phyloP scores from a whole-genome alignment of 2,888 invertebrate genomes.

The Drosophila longiperda region DNA sequence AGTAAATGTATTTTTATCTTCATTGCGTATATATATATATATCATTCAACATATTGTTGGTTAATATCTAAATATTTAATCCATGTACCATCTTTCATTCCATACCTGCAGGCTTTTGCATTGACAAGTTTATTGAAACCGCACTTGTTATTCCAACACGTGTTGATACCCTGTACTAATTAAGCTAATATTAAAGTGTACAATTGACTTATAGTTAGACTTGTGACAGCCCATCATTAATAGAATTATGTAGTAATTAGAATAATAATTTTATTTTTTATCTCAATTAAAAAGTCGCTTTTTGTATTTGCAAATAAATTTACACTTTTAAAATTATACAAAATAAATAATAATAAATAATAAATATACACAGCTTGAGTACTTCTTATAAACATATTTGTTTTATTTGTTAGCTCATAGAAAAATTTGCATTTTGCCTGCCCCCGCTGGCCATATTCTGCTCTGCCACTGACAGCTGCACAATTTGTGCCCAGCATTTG shows the following conservation, averaged over 20 bases:
- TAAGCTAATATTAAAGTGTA: too few relatives aligned
- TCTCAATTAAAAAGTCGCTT: neutral
- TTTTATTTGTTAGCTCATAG: slow-evolving; percentile 16
- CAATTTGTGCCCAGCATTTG: slow-evolving; percentile 71
- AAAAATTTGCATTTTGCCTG: slow-evolving; percentile 54
- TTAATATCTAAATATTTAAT: slow-evolving; percentile 46
- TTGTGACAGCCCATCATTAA: neutral
- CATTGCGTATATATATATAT: neutral
- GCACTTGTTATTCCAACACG: slow-evolving; percentile 41
- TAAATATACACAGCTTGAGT: neutral
- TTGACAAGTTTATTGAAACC: slow-evolving; percentile 53
- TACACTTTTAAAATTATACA: neutral
- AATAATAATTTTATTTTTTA: neutral
- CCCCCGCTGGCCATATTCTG: slow-evolving; percentile 34
- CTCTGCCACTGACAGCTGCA: slow-evolving; percentile 70
- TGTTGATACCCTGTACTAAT: slow-evolving; percentile 6
- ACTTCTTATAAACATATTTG: too few relatives aligned
- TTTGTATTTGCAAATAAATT: neutral
- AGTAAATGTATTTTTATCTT: neutral
- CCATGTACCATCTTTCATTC: slow-evolving; percentile 4
- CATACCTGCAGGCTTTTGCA: slow-evolving; percentile 50
- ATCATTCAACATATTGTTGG: neutral
- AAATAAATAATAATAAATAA: neutral
- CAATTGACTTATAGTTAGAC: too few relatives aligned
- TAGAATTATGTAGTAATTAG: neutral